A percentile compares a stretch with the other conserved stretches of the same genome.
Conservation (phyloP, 2,888 invertebrate genomes). For the Pachliopta kotzebuea region DNA sequence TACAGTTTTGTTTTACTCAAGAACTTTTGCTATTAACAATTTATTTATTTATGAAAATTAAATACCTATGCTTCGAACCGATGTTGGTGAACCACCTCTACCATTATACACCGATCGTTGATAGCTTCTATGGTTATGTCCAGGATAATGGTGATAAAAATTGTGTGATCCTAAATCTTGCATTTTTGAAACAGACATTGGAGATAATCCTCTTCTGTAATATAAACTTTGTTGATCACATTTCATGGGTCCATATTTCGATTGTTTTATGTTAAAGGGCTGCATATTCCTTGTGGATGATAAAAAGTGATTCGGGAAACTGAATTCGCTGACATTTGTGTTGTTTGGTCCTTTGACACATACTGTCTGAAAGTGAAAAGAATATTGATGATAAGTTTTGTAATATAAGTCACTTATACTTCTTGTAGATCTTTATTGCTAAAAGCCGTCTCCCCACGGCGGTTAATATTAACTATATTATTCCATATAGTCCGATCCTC, state of each 20-base stretch:
- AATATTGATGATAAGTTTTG: not conserved
- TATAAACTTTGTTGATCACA: conserved; percentile 47
- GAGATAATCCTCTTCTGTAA: conserved; percentile 51
- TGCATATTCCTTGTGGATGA: conserved; percentile 48
- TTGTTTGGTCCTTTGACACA: conserved; percentile 50
- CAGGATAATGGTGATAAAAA: conserved; percentile 38
- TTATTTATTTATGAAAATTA: conserved; percentile 1
- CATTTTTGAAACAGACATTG: conserved; percentile 51
- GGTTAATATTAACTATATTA: too few relatives aligned
- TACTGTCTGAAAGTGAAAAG: conserved; percentile 46
- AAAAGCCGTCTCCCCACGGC: too few relatives aligned
- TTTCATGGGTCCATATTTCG: conserved; percentile 35
- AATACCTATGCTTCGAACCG: conserved; percentile 57
- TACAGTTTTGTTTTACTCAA: too few relatives aligned
- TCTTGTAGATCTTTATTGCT: too few relatives aligned
- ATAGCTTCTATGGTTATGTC: conserved; percentile 33
- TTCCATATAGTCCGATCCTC: too few relatives aligned
- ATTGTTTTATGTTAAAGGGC: conserved; percentile 44
- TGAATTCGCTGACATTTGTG: conserved; percentile 34
- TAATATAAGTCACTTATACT: too few relatives aligned
- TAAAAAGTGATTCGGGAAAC: conserved; percentile 45
- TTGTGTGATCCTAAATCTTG: conserved; percentile 41
- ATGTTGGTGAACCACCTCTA: conserved; percentile 58
- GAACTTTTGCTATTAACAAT: too few relatives aligned
- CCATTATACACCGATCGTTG: conserved; percentile 51